Percentiles rank a stretch among this genome's conserved stretches.
These are phyloP conservation scores for Hydrolagus colliei DNA, from an alignment of 2,797 vertebrate genomes.

Conservation along the genomic window DNA sequence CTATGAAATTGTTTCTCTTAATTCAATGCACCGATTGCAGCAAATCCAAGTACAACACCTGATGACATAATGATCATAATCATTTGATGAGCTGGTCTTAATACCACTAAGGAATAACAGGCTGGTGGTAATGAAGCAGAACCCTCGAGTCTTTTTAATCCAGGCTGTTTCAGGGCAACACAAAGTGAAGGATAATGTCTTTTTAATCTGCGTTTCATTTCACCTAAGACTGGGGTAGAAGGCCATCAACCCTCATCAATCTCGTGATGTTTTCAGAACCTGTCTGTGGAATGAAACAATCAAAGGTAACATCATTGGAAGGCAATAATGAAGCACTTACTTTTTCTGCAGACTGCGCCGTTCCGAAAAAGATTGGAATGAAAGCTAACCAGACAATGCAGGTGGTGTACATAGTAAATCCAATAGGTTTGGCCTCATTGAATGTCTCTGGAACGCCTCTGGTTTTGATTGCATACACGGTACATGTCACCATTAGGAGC, in stretches of 20 bases:
- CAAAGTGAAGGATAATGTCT: not conserved
- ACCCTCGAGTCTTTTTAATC: not conserved
- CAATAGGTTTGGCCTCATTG: slow-evolving; percentile 94
- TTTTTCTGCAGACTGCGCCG: slow-evolving; percentile 90
- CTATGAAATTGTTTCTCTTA: no score
- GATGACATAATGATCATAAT: no score
- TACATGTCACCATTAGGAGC: slow-evolving; percentile 96
- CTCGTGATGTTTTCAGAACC: no score
- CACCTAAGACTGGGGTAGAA: not conserved
- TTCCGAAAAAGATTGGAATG: slow-evolving; percentile 95
- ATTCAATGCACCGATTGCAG: no score
- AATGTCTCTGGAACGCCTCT: slow-evolving; percentile 90
- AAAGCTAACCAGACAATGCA: slow-evolving; percentile 96
- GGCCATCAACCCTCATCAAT: no score
- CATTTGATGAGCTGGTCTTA: no score
- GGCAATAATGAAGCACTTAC: slow-evolving; percentile 48
- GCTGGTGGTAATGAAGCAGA: not conserved
- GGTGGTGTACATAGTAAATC: slow-evolving; percentile 97
- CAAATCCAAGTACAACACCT: no score
- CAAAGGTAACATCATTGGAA: not conserved
- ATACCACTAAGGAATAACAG: no score
- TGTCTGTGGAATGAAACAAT: not conserved
- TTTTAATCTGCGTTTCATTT: not conserved
- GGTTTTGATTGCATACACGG: slow-evolving; percentile 95
- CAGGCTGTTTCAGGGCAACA: not conserved